These are phyloP conservation scores for Gorsachius goisagi DNA, from an alignment of 2,113 vertebrate species.

Conservation along the genomic window DNA sequence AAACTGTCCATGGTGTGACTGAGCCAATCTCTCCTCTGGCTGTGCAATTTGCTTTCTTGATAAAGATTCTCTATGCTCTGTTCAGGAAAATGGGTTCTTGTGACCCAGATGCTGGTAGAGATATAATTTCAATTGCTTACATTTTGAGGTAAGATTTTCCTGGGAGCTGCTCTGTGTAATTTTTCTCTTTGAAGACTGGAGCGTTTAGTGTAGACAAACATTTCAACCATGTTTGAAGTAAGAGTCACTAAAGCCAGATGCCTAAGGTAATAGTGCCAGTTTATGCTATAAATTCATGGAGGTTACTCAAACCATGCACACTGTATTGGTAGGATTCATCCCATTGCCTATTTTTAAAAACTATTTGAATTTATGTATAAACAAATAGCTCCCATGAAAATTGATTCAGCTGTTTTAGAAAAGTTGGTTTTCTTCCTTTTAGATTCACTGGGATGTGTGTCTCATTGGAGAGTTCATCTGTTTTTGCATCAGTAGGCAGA, in stretches of 20 bases:
- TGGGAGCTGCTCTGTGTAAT: not conserved
- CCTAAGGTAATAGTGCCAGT: not conserved
- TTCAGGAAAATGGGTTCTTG: not conserved
- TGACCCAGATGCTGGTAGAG: not conserved
- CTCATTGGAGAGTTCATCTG: not conserved
- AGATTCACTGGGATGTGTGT: not conserved
- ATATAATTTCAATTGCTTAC: not conserved
- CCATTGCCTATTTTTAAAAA: not conserved
- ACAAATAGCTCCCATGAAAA: not conserved
- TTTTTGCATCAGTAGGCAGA: not conserved
- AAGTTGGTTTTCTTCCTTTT: not conserved
- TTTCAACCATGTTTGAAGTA: not conserved
- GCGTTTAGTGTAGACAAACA: not conserved
- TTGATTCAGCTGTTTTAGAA: not conserved
- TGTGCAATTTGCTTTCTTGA: not conserved
- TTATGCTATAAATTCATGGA: not conserved
- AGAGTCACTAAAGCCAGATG: not conserved
- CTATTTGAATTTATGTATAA: not conserved
- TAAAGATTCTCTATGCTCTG: not conserved
- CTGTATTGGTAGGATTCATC: not conserved
- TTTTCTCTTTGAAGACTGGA: not conserved
- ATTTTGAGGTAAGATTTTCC: not conserved
- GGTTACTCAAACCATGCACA: accelerated
- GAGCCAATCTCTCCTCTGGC: not conserved
- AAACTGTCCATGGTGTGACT: not conserved